Conservation (phyloP, 1,140 invertebrate species). For the Pogonus chalceus region DNA sequence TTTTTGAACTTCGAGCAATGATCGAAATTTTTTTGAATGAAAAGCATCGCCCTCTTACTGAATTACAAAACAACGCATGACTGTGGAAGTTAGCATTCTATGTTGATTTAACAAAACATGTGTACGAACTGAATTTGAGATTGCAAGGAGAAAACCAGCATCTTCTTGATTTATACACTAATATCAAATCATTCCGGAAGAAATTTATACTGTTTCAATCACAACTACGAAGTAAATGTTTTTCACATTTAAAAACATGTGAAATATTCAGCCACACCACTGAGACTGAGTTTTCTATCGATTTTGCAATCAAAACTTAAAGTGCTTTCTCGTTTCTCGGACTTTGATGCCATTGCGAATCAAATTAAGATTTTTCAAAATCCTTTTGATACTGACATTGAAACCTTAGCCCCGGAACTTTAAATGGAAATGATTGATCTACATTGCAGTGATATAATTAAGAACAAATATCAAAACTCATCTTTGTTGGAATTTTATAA, state of each 20-base stretch:
- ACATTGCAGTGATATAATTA: constrained; percentile 20
- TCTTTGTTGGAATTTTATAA: too few relatives aligned
- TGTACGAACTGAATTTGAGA: constrained; percentile 21
- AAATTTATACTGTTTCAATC: constrained; percentile 17
- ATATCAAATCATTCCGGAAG: constrained; percentile 18
- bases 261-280: constrained; percentile 18
- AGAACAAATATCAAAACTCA: constrained; percentile 18
- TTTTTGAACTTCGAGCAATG: constrained; percentile 22
- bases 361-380: constrained; percentile 24
- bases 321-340: constrained; percentile 21
- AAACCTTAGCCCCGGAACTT: constrained; percentile 20
- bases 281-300: constrained; percentile 19
- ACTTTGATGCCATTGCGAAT: constrained; percentile 21
- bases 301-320: constrained; percentile 23
- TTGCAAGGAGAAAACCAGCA: constrained; percentile 23
- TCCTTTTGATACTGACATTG: constrained; percentile 18
- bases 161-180: constrained; percentile 18
- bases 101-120: constrained; percentile 21
- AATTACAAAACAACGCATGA: constrained; percentile 21
- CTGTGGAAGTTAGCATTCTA: constrained; percentile 24
- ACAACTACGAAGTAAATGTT: constrained; percentile 10
- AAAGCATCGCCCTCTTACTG: constrained; percentile 20
- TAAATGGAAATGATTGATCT: constrained; percentile 23
- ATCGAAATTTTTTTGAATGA: constrained; percentile 21
- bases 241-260: too few relatives aligned